A percentile compares a stretch with the other conserved stretches of the same genome.
Evolutionary conservation across 2,888 invertebrate species (phyloP).

Genomic region (Patella caerulea): DNA sequence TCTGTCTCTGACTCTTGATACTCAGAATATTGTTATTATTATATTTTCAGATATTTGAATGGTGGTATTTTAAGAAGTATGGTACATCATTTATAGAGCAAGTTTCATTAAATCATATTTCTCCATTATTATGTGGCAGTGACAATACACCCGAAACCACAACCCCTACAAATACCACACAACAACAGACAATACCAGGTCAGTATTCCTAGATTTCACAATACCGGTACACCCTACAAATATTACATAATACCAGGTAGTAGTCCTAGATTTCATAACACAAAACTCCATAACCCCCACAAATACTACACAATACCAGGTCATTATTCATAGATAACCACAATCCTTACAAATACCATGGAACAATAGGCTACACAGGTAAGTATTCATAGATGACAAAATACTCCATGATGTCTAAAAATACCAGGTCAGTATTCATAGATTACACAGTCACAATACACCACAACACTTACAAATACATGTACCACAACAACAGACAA

Average conservation of each 20-base stretch:
- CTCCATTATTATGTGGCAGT: slow-evolving; percentile 85
- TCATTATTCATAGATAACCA: slow-evolving; percentile 33
- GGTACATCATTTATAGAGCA: slow-evolving; percentile 98
- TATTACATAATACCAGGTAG: slow-evolving; percentile 53
- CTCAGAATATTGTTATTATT: too few species aligned
- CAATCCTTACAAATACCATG: slow-evolving; percentile 37
- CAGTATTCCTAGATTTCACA: slow-evolving; percentile 17
- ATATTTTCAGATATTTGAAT: slow-evolving; percentile 84
- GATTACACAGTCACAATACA: background rate
- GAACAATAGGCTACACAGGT: slow-evolving; percentile 51
- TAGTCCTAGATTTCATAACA: slow-evolving; percentile 18
- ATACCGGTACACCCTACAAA: too few species aligned
- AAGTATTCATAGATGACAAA: slow-evolving; percentile 11
- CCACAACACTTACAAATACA: slow-evolving; percentile 36
- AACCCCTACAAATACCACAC: slow-evolving; percentile 37
- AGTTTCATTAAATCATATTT: slow-evolving; percentile 93
- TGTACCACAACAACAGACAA: slow-evolving; percentile 47
- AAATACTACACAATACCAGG: slow-evolving; percentile 52
- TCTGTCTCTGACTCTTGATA: too few species aligned
- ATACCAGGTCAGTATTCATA: slow-evolving; percentile 41
- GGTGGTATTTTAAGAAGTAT: slow-evolving; percentile 99
- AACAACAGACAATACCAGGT: slow-evolving; percentile 59
- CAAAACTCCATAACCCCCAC: slow-evolving; percentile 36
- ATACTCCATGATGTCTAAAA: slow-evolving; percentile 9
- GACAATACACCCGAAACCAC: slow-evolving; percentile 65